Conservation (phyloP, 1,140 invertebrate genomes). For the Tribolium castaneum region DNA sequence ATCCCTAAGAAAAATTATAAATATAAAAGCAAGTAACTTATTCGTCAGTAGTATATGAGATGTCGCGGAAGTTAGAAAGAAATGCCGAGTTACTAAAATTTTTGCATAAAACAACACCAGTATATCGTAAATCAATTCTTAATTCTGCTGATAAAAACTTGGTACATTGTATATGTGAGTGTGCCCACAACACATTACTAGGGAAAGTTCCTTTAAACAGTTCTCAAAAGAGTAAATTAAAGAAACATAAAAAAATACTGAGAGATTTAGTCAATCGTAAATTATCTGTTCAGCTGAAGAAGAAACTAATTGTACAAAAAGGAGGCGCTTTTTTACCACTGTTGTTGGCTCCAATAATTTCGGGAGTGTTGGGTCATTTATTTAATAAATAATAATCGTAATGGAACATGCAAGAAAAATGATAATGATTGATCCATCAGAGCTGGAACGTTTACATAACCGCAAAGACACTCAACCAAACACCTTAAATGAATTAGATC, state of each 20-base stretch:
- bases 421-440: not conserved
- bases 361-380: not conserved
- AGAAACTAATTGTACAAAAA: too few species aligned
- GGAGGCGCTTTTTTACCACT: too few species aligned
- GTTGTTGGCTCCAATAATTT: too few species aligned
- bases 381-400: not conserved
- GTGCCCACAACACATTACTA: too few species aligned
- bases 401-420: not conserved
- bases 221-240: too few species aligned
- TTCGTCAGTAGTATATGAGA: conserved; percentile 13
- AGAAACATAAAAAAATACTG: too few species aligned
- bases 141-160: too few species aligned
- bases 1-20: conserved; percentile 2
- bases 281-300: too few species aligned
- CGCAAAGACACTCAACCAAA: not conserved
- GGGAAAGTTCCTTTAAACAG: too few species aligned
- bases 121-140: too few species aligned
- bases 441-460: not conserved
- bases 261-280: too few species aligned
- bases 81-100: conserved; percentile 35
- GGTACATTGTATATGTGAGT: too few species aligned
- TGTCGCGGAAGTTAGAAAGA: conserved; percentile 7
- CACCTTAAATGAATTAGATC: not conserved
- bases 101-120: conserved; percentile 16
- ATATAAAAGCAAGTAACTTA: not conserved